Percentiles rank a stretch among this genome's conserved stretches.
phyloP scores from a whole-genome alignment of 2,113 vertebrate species.

The Aphelocoma coerulescens region DNA sequence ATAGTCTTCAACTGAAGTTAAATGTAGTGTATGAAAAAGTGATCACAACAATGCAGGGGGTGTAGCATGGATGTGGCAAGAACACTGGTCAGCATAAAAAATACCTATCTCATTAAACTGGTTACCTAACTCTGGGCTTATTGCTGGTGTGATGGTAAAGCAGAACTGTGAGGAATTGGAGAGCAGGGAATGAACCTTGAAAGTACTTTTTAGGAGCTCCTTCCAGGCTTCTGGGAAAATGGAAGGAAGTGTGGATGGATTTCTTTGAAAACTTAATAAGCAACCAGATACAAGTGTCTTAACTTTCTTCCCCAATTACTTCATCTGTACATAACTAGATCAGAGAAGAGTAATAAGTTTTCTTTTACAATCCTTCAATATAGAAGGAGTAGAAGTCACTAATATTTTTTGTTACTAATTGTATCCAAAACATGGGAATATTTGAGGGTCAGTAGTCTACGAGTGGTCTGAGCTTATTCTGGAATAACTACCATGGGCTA shows the following conservation, averaged over 20 bases:
- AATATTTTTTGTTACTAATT: neutral
- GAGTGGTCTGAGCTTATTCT: neutral
- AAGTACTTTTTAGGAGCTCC: neutral
- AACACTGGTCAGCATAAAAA: neutral
- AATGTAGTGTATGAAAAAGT: neutral
- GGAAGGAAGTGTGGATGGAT: neutral
- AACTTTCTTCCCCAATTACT: neutral
- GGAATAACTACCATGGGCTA: fast-evolving
- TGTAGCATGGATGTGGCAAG: neutral
- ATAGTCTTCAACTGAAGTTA: neutral
- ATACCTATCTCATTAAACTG: neutral
- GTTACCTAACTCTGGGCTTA: neutral
- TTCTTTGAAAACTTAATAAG: neutral
- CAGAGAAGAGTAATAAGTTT: neutral
- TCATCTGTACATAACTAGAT: neutral
- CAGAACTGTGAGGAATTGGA: neutral
- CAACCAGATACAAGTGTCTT: neutral
- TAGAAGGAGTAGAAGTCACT: neutral
- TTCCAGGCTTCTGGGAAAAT: neutral
- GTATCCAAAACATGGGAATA: neutral
- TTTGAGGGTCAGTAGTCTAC: neutral
- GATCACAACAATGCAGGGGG: neutral
- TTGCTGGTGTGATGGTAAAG: neutral
- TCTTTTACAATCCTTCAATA: neutral
- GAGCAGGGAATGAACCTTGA: neutral